A percentile compares a stretch with the other conserved stretches of the same genome.
Evolutionary conservation across 2,888 invertebrate species (phyloP).

Genomic region (Sisyra terminalis): DNA sequence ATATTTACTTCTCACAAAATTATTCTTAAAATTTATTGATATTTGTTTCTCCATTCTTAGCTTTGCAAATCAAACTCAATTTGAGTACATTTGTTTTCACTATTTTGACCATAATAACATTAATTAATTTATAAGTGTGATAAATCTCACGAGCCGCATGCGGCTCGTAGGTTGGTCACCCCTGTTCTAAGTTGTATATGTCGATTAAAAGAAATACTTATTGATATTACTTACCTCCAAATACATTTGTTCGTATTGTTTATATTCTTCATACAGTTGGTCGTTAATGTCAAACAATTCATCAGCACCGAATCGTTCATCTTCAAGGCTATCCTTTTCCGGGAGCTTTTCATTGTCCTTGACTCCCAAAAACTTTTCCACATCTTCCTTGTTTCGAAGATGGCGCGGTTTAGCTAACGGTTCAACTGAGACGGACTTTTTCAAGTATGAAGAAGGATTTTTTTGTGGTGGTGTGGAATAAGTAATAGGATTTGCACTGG

Average conservation of each 20-base stretch:
- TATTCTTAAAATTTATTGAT: no score
- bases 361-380: constrained; percentile 20
- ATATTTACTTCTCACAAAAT: no score
- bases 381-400: constrained; percentile 24
- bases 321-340: constrained; percentile 6
- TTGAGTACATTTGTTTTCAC: no score
- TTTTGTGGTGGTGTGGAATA: constrained; percentile 26
- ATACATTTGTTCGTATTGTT: constrained; percentile 25
- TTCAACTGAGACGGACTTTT: constrained; percentile 37
- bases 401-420: constrained; percentile 24
- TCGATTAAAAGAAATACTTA: no score
- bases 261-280: constrained; percentile 26
- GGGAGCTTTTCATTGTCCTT: constrained; percentile 25
- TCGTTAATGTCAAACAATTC: constrained; percentile 24
- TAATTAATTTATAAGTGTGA: no score
- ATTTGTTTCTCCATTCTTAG: no score
- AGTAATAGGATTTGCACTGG: constrained; percentile 29
- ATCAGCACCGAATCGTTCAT: constrained; percentile 14
- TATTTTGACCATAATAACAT: no score
- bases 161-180: no score
- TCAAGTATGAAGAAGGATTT: constrained; percentile 26
- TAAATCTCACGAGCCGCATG: no score
- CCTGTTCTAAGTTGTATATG: no score
- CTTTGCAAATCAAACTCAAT: no score
- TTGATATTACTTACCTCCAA: constrained; percentile 19